phyloP scores from a whole-genome alignment of 2,888 invertebrate genomes.

The Habrosyne pyritoides region DNA sequence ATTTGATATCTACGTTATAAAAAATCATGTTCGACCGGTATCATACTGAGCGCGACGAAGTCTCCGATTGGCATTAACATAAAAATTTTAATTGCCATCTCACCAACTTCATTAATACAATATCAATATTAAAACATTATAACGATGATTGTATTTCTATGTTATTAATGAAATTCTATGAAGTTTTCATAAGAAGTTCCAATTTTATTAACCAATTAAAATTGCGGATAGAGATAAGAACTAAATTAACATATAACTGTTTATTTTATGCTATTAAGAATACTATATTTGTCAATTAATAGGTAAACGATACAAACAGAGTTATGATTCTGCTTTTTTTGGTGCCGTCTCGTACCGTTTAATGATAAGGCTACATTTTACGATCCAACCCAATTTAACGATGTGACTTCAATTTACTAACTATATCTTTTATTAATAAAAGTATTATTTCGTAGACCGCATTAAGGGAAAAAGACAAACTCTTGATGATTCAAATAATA shows the following conservation, averaged over 20 bases:
- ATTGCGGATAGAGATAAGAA: conserved; percentile 41
- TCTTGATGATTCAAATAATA: too few relatives aligned
- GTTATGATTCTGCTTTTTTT: neutral
- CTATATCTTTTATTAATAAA: too few relatives aligned
- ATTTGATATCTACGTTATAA: conserved; percentile 44
- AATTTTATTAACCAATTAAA: conserved; percentile 47
- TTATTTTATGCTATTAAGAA: neutral
- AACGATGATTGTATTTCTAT: conserved; percentile 43
- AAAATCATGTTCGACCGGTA: conserved; percentile 61
- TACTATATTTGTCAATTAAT: neutral
- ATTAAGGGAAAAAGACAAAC: too few relatives aligned
- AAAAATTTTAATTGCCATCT: conserved; percentile 74
- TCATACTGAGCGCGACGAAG: conserved; percentile 43
- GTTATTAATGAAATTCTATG: conserved; percentile 31
- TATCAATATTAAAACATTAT: conserved; percentile 45
- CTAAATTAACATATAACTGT: conserved; percentile 30
- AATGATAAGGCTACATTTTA: neutral
- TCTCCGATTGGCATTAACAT: conserved; percentile 63
- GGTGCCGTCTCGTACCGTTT: neutral
- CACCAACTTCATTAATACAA: conserved; percentile 54
- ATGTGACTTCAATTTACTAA: too few relatives aligned
- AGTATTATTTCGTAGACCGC: too few relatives aligned
- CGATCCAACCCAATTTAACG: neutral
- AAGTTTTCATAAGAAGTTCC: conserved; percentile 33
- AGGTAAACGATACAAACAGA: neutral